Base-by-base conservation (phyloP, 2,888 invertebrate genomes). In the Strigamia maritima region DNA sequence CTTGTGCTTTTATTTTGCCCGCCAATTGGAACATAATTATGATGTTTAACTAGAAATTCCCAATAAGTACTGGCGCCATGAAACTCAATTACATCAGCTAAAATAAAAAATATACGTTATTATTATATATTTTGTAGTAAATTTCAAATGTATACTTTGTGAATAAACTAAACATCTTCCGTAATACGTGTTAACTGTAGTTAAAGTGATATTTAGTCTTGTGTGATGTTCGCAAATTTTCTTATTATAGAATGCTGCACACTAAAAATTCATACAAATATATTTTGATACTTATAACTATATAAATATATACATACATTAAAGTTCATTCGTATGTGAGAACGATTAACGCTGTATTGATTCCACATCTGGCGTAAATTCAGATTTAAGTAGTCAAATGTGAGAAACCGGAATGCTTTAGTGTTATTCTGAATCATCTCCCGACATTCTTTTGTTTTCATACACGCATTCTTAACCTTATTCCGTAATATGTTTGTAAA, bases 121-220 rank as follows among this genome's bases (percentile, higher is more conserved):
- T 70, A 10, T 16, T 28, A 16, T 26, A 70, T 10, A 19, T 26
- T 70, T 14, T 26, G 12, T 26, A 16, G 14, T 28, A 26, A 10
- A 14, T 16, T 26, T 54, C 8, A 70, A 70, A 12, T 10, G 8
- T 35, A 2, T 28, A 70, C 70, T 70, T 28, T 16, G 70, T 4
- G 70, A 28, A 70, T 26, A 70, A 16, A 70, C 70, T 28, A 70
- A 28, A 28, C 70, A 70, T 28, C 70, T 70, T 70, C 70, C 70
- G 16, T 70, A 70, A 26, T 28, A 70, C 12, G 70, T 70, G 26
- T 70, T 12, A 12, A 70, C 70, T 70, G 24, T 26, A 16, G 1
- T 70, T 12, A 70, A 14, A 26, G 8, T 10, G 24, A 70, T 28
- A 28, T 28, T 70, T n/a, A 26, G n/a, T 14, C 16, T 26, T 12